These are phyloP conservation scores for Aphelocoma coerulescens DNA, from an alignment of 2,113 vertebrate genomes.

Conservation along the genomic window DNA sequence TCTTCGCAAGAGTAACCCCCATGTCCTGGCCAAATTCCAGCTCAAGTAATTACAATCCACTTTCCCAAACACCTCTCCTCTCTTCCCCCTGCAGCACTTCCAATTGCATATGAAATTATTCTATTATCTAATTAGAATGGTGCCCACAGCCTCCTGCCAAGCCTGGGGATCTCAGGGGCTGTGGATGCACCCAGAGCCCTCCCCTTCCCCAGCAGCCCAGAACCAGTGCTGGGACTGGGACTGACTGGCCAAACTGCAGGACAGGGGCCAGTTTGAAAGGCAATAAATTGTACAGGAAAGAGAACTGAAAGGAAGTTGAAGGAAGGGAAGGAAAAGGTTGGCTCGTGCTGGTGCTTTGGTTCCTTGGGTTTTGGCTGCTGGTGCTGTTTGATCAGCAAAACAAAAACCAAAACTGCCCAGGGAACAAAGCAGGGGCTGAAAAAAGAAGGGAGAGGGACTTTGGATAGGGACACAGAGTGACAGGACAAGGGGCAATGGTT, in stretches of 20 bases:
- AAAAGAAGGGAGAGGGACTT: not conserved
- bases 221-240: accelerated
- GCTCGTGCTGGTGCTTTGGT: not conserved
- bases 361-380: not conserved
- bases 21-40: conserved; percentile 63
- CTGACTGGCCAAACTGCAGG: not conserved
- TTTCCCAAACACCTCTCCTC: conserved; percentile 13
- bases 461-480: not conserved
- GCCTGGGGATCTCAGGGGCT: not conserved
- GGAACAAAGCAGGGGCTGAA: not conserved
- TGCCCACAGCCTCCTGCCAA: not conserved
- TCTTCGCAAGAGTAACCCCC: not conserved
- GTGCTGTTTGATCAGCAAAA: not conserved
- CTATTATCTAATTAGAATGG: conserved; percentile 49
- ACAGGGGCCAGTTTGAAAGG: not conserved
- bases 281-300: not conserved
- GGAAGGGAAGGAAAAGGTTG: not conserved
- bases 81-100: conserved; percentile 42
- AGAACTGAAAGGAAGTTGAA: not conserved
- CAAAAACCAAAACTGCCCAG: not conserved
- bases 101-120: conserved; percentile 51
- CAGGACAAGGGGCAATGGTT: not conserved
- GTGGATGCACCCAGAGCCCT: accelerated
- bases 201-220: not conserved
- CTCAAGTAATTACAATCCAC: conserved; percentile 56